These are phyloP conservation scores for Gallinago jamesoni DNA, from an alignment of 2,113 vertebrate species.

Conservation along the genomic window DNA sequence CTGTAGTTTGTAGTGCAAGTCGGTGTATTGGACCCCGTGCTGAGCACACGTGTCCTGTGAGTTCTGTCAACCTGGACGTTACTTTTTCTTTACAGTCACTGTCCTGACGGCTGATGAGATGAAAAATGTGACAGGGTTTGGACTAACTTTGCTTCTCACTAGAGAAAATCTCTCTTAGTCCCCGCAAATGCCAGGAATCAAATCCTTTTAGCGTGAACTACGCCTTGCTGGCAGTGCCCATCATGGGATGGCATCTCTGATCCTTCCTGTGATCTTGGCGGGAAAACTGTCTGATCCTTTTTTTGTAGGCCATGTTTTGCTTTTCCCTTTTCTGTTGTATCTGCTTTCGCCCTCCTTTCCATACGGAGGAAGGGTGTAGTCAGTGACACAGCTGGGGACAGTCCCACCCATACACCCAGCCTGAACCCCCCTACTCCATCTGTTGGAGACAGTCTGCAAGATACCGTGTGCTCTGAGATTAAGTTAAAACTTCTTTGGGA, in stretches of 20 bases:
- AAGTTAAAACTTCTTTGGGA: background rate
- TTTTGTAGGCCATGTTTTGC: background rate
- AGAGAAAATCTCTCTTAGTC: background rate
- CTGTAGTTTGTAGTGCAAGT: background rate
- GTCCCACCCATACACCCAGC: background rate
- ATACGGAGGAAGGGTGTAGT: background rate
- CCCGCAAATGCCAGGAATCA: background rate
- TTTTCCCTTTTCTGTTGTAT: background rate
- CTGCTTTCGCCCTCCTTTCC: background rate
- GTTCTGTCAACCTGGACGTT: rapidly evolving
- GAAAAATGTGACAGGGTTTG: background rate
- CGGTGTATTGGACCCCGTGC: rapidly evolving
- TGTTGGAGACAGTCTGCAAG: background rate
- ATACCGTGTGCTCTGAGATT: background rate
- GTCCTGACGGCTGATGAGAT: background rate
- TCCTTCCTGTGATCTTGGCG: background rate
- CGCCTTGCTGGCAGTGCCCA: background rate
- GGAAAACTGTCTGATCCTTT: background rate
- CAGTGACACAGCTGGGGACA: background rate
- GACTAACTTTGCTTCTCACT: background rate
- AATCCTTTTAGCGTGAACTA: background rate
- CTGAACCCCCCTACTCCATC: no score
- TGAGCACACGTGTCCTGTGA: background rate
- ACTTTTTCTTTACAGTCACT: background rate
- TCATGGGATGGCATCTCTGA: background rate